Evolutionary conservation across 2,113 vertebrate genomes (phyloP).

Genomic region (Bostrychus sinensis): DNA sequence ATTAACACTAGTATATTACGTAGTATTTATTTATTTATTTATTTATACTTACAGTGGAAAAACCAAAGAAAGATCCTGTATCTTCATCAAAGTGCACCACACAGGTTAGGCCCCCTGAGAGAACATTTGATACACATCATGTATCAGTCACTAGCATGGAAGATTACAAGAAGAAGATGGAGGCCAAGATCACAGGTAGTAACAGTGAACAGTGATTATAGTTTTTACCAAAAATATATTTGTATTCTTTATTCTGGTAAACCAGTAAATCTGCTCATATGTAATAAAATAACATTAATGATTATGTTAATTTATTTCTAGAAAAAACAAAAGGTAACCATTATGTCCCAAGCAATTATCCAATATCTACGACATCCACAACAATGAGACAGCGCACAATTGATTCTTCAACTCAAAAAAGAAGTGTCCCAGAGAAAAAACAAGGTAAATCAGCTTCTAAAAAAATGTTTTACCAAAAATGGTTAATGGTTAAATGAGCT

Average conservation of each 20-base stretch:
- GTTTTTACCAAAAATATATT: neutral
- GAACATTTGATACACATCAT: neutral
- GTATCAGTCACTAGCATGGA: conserved; percentile 14
- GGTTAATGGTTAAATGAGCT: neutral
- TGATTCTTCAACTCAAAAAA: conserved; percentile 27
- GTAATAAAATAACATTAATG: neutral
- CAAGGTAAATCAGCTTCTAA: conserved; percentile 46
- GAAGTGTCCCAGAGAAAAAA: conserved; percentile 2
- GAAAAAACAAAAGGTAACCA: conserved; percentile 13
- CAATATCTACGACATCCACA: neutral
- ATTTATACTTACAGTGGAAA: conserved; percentile 46
- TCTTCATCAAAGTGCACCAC: neutral
- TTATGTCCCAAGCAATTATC: accelerated
- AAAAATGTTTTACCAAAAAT: neutral
- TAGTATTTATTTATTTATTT: too few relatives aligned
- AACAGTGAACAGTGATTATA: conserved; percentile 15
- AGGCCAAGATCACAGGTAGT: conserved; percentile 35
- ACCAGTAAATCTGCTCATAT: neutral
- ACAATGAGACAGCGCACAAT: conserved; percentile 7
- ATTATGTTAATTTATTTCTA: conserved; percentile 4
- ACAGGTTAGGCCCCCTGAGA: neutral
- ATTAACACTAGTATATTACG: too few relatives aligned
- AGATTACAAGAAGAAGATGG: conserved; percentile 46
- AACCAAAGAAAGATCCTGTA: conserved; percentile 15
- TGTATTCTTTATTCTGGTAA: neutral